Evolutionary conservation across 2,113 vertebrate genomes (phyloP).

Genomic region (Indicator indicator): DNA sequence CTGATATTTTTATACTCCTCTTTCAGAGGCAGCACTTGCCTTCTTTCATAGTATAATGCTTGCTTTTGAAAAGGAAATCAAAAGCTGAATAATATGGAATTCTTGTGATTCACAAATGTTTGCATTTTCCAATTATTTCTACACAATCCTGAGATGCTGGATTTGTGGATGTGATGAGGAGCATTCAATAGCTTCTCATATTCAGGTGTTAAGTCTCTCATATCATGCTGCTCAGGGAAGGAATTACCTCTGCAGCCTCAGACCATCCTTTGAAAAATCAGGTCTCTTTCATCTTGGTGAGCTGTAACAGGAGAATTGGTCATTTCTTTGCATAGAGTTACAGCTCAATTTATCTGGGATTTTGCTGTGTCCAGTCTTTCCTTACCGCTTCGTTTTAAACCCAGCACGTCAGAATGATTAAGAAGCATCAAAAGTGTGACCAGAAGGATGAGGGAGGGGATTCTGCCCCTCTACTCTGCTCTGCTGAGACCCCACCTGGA

Average conservation of each 20-base stretch:
- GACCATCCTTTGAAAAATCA: background rate
- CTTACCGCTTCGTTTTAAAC: background rate
- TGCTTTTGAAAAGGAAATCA: conserved; percentile 37
- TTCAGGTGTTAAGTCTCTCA: background rate
- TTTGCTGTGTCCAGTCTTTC: background rate
- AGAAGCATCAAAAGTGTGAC: too few relatives aligned
- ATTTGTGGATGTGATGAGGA: background rate
- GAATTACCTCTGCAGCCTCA: background rate
- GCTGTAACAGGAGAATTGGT: background rate
- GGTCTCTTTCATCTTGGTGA: background rate
- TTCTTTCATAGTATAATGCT: background rate
- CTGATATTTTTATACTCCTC: background rate
- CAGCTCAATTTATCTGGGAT: background rate
- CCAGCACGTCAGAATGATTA: background rate
- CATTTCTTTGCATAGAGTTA: background rate
- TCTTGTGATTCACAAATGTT: conserved; percentile 27
- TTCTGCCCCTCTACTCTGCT: too few relatives aligned
- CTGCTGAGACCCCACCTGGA: too few relatives aligned
- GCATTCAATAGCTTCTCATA: conserved; percentile 10
- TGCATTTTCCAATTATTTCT: conserved; percentile 39
- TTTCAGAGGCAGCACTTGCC: background rate
- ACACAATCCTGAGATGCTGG: conserved; percentile 10
- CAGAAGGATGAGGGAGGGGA: too few relatives aligned
- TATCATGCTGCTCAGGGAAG: background rate
- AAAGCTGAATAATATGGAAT: background rate